Evolutionary conservation across 2,797 vertebrate genomes (phyloP).

Genomic region (Gymnothorax javanicus): DNA sequence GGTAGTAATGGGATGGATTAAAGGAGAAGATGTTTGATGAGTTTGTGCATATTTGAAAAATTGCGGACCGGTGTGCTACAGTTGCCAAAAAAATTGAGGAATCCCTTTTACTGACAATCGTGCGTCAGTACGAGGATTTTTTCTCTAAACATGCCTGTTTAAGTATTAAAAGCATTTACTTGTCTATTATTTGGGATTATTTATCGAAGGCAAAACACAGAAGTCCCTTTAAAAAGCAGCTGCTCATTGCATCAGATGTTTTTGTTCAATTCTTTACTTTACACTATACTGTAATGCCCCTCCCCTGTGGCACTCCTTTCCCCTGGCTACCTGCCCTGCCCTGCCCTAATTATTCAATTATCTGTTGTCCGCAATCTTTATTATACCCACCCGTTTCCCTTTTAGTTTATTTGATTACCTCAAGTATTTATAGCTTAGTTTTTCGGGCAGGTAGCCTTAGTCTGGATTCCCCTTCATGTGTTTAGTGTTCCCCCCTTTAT

Average conservation of each 20-base stretch:
- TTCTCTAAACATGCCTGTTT: background rate
- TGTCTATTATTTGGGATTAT: background rate
- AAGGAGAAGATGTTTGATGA: constrained; percentile 31
- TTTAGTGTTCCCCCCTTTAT: no score
- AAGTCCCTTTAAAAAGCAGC: constrained; percentile 31
- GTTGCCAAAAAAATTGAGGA: background rate
- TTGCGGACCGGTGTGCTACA: background rate
- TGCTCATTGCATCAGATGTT: constrained; percentile 1
- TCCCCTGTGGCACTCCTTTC: no score
- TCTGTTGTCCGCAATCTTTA: no score
- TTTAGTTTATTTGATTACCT: no score
- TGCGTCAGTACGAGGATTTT: background rate
- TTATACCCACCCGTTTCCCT: no score
- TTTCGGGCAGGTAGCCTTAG: no score
- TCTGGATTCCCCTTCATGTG: no score
- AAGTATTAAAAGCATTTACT: background rate
- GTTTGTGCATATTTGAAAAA: background rate
- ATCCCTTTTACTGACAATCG: background rate
- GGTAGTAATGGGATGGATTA: constrained; percentile 12
- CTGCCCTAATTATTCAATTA: no score
- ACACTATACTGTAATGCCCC: background rate
- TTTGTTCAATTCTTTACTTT: constrained; percentile 26
- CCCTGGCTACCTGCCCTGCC: no score
- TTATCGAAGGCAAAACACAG: constrained; percentile 3
- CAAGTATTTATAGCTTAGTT: no score